Evolutionary conservation across 2,113 vertebrate genomes (phyloP).

Genomic region (Sarotherodon lohbergeri): DNA sequence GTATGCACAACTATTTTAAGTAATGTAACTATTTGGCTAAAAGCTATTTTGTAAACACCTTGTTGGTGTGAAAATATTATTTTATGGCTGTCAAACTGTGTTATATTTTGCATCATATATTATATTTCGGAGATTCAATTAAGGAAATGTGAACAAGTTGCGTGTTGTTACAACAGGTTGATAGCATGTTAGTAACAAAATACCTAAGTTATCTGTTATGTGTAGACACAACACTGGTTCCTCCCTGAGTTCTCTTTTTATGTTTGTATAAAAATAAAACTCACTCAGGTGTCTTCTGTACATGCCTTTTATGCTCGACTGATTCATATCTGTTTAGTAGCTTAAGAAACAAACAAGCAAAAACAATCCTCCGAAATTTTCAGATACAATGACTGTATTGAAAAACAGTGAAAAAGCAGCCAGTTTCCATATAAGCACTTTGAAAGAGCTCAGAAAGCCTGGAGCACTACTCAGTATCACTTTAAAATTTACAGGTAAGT

Average conservation of each 20-base stretch:
- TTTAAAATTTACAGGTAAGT: neutral
- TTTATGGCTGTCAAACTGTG: neutral
- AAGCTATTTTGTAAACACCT: neutral
- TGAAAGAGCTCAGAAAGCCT: neutral
- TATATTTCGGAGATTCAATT: accelerated
- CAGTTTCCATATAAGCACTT: neutral
- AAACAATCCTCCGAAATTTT: neutral
- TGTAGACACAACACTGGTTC: neutral
- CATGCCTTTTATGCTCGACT: neutral
- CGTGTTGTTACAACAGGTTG: neutral
- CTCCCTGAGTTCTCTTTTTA: neutral
- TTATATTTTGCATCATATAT: neutral
- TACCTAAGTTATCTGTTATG: neutral
- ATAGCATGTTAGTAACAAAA: neutral
- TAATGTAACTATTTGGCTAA: neutral
- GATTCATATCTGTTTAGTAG: neutral
- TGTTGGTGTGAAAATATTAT: neutral
- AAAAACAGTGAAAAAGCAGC: neutral
- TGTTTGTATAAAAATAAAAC: neutral
- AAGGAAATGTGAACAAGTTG: neutral
- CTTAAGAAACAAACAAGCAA: neutral
- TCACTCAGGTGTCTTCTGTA: neutral
- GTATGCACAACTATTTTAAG: neutral
- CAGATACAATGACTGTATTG: neutral
- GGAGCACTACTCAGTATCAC: neutral